Base-by-base conservation (phyloP, 2,113 vertebrate species). In the Pollachius pollachius region DNA sequence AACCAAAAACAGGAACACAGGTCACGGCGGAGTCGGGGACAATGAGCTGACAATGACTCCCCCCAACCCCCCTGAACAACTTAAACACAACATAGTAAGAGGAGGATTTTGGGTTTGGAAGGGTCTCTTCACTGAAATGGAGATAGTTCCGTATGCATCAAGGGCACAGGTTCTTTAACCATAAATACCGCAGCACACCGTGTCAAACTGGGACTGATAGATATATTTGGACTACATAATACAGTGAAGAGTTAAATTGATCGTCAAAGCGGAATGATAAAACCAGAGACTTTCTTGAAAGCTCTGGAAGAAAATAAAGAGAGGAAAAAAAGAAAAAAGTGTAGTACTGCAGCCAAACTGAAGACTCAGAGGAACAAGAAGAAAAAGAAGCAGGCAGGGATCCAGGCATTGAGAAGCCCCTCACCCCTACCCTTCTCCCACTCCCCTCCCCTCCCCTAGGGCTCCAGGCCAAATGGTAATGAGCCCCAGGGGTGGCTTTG, bases 401-500 rank as follows among this genome's bases (percentile, higher is more conserved):
- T 91, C 89, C 90, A 91, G 84, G 77, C 72, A 75, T 86, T 89
- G 77, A 86, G 82, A 89, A 88, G 76, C 67, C 79, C 85, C 41
- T 48, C 41, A 12, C 65, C 41, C 12, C 41, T 48, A 7, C 12
- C 41, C 12, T 9, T 48, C 41, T 12, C 41, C 9, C 41, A 11
- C 41, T 48, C 41, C 9, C 41, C 9, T 7, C 2, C 41, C 12
- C 41, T 48, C 41, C 85, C 88, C 54, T 68, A 89, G 84, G 89
- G 88, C 85, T 82, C 84, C 69, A 67, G 81, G 90, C 89, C 90
- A 90, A 91, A 90, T 90, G 85, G 86, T 91, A 92, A 91, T 84
- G 88, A 90, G 88, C 87, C 87, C 88, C 86, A 82, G 85, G 89
- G 84, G 81, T 84, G 85, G 84, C 82, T 92, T 90, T 90, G 89